Conservation (phyloP, 2,113 vertebrate genomes). For the Crocuta crocuta region DNA sequence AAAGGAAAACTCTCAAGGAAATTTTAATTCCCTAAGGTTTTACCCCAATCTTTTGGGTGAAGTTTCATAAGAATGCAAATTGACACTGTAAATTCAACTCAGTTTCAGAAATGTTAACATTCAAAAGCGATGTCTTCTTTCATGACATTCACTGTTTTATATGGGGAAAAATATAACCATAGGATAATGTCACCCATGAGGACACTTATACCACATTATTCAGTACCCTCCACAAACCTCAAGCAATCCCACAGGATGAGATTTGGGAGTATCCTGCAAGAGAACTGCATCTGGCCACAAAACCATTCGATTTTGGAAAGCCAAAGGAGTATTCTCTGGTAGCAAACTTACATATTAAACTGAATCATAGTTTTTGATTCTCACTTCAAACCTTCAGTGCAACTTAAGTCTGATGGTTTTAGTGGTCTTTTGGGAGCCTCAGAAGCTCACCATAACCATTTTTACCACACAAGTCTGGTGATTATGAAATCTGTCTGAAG, state of each 20-base stretch:
- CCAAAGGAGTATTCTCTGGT: not conserved
- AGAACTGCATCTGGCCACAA: not conserved
- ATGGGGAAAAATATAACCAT: not conserved
- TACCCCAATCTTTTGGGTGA: not conserved
- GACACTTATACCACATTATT: not conserved
- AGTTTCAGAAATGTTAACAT: slow-evolving; percentile 22
- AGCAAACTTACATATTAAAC: not conserved
- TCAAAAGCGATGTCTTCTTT: not conserved
- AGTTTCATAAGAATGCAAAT: not conserved
- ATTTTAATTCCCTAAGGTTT: not conserved
- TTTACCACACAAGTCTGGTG: not conserved
- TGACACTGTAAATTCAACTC: not conserved
- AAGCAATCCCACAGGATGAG: not conserved
- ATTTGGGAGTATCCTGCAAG: not conserved
- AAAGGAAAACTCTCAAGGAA: not conserved
- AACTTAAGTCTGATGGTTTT: not conserved
- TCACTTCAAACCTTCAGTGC: not conserved
- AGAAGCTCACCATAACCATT: not conserved
- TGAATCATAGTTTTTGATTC: not conserved
- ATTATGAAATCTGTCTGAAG: slow-evolving; percentile 52
- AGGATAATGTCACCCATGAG: not conserved
- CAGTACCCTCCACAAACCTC: not conserved
- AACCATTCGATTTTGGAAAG: not conserved
- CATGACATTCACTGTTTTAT: not conserved
- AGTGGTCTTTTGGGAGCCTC: not conserved